These are phyloP conservation scores for Cynoglossus semilaevis DNA, from an alignment of 2,113 vertebrate genomes.

Conservation along the genomic window DNA sequence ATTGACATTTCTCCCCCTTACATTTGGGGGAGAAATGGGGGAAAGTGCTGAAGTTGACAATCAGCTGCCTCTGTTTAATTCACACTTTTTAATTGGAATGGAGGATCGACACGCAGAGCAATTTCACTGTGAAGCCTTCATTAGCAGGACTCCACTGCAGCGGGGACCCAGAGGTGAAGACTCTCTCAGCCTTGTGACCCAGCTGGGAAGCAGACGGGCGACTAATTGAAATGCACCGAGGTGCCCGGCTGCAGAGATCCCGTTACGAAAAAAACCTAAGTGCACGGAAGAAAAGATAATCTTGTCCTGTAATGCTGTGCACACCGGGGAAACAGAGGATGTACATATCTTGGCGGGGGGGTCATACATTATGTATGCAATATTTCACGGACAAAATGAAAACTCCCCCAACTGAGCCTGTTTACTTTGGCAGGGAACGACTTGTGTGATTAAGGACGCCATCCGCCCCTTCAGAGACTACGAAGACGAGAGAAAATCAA, in stretches of 20 bases:
- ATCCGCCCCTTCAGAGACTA: conserved; percentile 31
- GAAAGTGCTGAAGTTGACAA: conserved; percentile 46
- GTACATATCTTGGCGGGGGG: conserved; percentile 3
- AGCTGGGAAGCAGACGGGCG: conserved; percentile 61
- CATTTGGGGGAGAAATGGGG: too few species aligned
- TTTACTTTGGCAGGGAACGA: conserved; percentile 38
- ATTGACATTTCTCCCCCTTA: conserved; percentile 8
- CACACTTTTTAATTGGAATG: conserved; percentile 77
- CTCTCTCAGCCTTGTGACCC: conserved; percentile 51
- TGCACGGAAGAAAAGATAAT: conserved; percentile 26
- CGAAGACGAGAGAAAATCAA: conserved; percentile 34
- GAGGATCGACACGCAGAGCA: conserved; percentile 44
- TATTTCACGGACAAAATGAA: conserved; percentile 33
- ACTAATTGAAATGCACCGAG: conserved; percentile 69
- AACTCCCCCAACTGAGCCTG: conserved; percentile 20
- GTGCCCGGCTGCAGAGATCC: conserved; percentile 47
- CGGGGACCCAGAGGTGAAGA: conserved; percentile 55
- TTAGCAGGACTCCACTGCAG: conserved; percentile 58
- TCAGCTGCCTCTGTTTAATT: conserved; percentile 65
- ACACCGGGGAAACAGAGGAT: conserved; percentile 12
- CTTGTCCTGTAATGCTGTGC: conserved; percentile 18
- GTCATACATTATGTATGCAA: conserved; percentile 38
- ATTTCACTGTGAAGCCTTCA: conserved; percentile 66
- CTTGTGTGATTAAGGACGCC: conserved; percentile 53
- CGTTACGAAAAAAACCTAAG: conserved; percentile 54